These are phyloP conservation scores for Tinamus guttatus DNA, from an alignment of 2,113 vertebrate genomes.

Conservation along the genomic window DNA sequence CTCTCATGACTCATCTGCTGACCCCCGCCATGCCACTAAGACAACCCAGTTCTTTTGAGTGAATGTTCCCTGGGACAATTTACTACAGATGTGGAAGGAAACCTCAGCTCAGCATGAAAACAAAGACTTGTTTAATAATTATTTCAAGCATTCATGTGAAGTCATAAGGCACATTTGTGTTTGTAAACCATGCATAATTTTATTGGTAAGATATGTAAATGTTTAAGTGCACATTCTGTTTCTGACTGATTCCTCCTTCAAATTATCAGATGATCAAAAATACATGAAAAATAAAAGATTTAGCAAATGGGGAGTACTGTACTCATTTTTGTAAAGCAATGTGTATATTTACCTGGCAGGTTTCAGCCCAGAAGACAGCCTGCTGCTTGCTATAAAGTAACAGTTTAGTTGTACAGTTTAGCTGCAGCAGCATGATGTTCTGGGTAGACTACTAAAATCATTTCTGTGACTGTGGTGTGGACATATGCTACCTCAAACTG, in stretches of 20 bases:
- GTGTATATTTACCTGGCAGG: not conserved
- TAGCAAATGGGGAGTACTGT: not conserved
- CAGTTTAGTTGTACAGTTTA: not conserved
- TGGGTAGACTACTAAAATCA: not conserved
- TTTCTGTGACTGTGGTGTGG: not conserved
- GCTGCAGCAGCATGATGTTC: not conserved
- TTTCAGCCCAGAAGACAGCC: not conserved
- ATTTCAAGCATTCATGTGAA: constrained; percentile 43
- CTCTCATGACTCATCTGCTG: constrained; percentile 1
- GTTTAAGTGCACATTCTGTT: not conserved
- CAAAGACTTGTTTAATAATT: constrained; percentile 47
- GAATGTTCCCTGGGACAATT: constrained; percentile 31
- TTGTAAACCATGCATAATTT: not conserved
- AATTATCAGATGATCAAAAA: not conserved
- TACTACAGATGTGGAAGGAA: constrained; percentile 63
- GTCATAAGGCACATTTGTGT: not conserved
- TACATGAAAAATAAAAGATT: not conserved
- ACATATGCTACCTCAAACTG: not conserved
- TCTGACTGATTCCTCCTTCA: not conserved
- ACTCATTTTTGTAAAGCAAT: not conserved
- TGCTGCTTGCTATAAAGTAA: not conserved
- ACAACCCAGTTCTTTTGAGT: constrained; percentile 30
- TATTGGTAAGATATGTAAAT: not conserved
- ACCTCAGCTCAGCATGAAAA: constrained; percentile 62
- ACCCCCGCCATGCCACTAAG: not conserved